phyloP scores from a whole-genome alignment of 1,140 invertebrate genomes.

The Fopius arisanus region DNA sequence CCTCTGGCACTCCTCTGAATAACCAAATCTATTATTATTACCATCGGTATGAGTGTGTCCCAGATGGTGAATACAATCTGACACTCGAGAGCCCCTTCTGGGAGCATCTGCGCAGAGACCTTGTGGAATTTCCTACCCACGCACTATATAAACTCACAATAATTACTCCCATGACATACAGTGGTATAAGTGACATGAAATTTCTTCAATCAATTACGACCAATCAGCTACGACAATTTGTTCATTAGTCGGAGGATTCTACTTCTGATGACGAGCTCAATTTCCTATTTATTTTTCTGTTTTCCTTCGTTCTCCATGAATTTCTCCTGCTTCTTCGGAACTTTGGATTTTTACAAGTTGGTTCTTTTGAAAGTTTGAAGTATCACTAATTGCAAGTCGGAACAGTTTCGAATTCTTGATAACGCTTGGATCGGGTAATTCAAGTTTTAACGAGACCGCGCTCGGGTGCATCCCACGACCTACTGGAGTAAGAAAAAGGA shows the following conservation, averaged over 20 bases:
- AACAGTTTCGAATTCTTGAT: conserved; percentile 36
- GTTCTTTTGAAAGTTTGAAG: conserved; percentile 26
- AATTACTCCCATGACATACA: background rate
- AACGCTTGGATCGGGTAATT: conserved; percentile 33
- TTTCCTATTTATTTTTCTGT: background rate
- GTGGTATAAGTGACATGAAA: background rate
- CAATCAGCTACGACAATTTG: too few species aligned
- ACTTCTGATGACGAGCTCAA: background rate
- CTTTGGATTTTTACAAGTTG: background rate
- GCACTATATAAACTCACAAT: background rate
- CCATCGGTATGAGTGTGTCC: background rate
- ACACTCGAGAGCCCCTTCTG: background rate
- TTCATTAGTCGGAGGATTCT: too few species aligned
- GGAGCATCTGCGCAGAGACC: background rate
- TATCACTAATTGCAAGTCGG: conserved; percentile 36
- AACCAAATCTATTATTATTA: conserved; percentile 6
- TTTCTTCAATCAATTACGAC: background rate
- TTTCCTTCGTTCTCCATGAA: background rate
- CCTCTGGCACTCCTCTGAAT: background rate
- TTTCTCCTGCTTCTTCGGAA: background rate
- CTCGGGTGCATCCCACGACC: conserved; percentile 29
- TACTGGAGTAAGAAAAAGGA: conserved; percentile 28
- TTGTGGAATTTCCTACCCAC: background rate
- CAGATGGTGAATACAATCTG: background rate
- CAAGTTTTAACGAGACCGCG: conserved; percentile 38